These are phyloP conservation scores for Sogatella furcifera DNA, from an alignment of 1,140 invertebrate genomes.

Conservation along the genomic window DNA sequence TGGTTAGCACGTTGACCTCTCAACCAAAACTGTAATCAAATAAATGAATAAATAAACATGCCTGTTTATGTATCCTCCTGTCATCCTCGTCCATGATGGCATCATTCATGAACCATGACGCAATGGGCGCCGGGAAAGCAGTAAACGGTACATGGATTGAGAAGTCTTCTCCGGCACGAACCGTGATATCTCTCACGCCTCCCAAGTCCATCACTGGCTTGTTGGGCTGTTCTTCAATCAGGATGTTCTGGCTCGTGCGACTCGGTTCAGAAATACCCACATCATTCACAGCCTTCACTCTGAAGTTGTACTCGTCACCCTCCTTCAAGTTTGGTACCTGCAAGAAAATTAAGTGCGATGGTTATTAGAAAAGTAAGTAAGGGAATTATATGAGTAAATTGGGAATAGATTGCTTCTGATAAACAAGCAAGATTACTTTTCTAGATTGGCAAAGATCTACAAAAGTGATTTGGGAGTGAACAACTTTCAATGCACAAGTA, in stretches of 20 bases:
- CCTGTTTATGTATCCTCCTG: constrained; percentile 64
- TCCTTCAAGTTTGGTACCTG: constrained; percentile 76
- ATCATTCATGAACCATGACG: constrained; percentile 84
- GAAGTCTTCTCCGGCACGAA: constrained; percentile 94
- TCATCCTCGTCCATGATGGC: constrained; percentile 62
- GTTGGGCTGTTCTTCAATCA: constrained; percentile 90
- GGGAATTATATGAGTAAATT: too few species aligned
- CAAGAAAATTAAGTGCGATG: too few species aligned
- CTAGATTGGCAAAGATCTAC: too few species aligned
- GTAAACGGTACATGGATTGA: constrained; percentile 90
- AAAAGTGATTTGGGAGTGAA: too few species aligned
- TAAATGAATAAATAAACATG: too few species aligned
- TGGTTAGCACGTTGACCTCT: too few species aligned
- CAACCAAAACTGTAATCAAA: too few species aligned
- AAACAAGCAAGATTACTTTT: too few species aligned
- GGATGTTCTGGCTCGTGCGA: constrained; percentile 70
- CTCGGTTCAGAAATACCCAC: constrained; percentile 88
- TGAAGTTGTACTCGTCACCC: constrained; percentile 91
- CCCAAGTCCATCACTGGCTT: constrained; percentile 91
- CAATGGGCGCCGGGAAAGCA: constrained; percentile 89
- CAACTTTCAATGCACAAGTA: too few species aligned
- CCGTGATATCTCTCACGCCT: constrained; percentile 87
- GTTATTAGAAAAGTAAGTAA: too few species aligned
- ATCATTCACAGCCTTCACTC: constrained; percentile 92
- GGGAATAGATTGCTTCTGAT: too few species aligned